phyloP scores from a whole-genome alignment of 2,113 vertebrate species.

The Anseranas semipalmata region DNA sequence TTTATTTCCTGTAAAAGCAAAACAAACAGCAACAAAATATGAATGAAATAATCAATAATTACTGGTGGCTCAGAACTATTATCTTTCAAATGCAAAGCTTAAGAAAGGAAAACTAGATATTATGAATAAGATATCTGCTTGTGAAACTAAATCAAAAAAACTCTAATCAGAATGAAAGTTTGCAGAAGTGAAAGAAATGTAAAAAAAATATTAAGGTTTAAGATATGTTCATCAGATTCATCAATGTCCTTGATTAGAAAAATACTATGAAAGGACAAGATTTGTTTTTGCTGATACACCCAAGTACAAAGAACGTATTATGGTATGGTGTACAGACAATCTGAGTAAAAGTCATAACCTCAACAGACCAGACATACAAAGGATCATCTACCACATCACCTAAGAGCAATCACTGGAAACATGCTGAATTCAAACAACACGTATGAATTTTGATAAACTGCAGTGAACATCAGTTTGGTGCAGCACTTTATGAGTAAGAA shows the following conservation, averaged over 20 bases:
- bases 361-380: neutral
- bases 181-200: neutral
- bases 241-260: neutral
- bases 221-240: neutral
- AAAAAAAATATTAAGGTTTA: neutral
- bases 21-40: neutral
- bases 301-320: no score
- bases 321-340: neutral
- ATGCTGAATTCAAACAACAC: no score
- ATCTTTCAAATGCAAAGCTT: neutral
- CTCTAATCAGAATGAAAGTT: neutral
- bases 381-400: neutral
- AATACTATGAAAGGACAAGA: neutral
- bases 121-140: neutral
- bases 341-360: neutral
- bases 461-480: neutral
- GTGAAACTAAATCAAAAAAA: neutral
- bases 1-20: slow-evolving; percentile 84
- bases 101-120: neutral
- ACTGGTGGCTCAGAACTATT: no score
- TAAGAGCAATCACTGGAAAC: neutral
- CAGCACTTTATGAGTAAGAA: neutral
- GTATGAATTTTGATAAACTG: neutral
- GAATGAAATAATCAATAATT: no score
- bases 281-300: no score